Evolutionary conservation across 2,888 invertebrate genomes (phyloP).

Genomic region (Ephialtes manifestator): DNA sequence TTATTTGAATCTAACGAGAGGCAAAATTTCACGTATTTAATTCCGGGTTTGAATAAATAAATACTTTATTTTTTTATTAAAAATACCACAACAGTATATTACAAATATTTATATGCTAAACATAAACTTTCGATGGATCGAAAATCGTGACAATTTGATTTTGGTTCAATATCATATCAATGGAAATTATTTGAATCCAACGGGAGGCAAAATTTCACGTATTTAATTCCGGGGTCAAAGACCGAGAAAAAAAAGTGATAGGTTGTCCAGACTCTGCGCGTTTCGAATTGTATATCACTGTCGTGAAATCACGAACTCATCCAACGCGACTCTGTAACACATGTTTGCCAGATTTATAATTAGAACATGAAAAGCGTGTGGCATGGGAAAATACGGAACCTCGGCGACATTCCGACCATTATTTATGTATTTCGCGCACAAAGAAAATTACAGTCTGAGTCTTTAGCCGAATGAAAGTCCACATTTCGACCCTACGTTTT

Average conservation of each 20-base stretch:
- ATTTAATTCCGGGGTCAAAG: slow-evolving; percentile 6
- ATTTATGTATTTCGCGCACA: slow-evolving; percentile 23
- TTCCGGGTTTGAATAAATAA: too few relatives aligned
- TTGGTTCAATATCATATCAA: neutral
- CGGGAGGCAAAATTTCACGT: neutral
- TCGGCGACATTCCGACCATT: slow-evolving; percentile 33
- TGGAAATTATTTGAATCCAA: neutral
- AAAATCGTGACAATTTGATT: too few relatives aligned
- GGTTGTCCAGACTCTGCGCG: neutral
- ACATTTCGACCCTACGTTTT: neutral
- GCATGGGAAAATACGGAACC: slow-evolving; percentile 53
- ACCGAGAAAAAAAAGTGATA: slow-evolving; percentile 16
- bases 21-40: neutral
- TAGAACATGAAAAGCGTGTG: slow-evolving; percentile 53
- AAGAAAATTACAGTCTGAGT: neutral
- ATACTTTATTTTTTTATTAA: too few relatives aligned
- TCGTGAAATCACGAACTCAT: slow-evolving; percentile 7
- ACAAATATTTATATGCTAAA: too few relatives aligned
- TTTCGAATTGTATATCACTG: slow-evolving; percentile 40
- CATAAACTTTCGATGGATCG: too few relatives aligned
- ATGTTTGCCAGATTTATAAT: slow-evolving; percentile 63
- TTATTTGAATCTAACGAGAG: neutral
- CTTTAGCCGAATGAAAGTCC: neutral
- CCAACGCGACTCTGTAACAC: slow-evolving; percentile 28
- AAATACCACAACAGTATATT: too few relatives aligned